Conservation (phyloP, 2,888 invertebrate genomes). For the Corythucha ciliata region DNA sequence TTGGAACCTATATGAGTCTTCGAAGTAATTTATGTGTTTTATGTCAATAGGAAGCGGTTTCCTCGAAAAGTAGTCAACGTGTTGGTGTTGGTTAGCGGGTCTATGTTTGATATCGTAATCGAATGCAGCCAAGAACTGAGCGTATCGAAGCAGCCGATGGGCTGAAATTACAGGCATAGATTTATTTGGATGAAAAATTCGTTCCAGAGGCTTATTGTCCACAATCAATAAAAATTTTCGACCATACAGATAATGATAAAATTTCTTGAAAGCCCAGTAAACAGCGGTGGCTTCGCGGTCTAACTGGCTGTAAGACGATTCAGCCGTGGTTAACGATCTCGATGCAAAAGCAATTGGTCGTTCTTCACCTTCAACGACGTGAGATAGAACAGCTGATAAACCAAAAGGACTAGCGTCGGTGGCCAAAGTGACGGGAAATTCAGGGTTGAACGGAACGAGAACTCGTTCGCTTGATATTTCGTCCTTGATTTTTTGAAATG, state of each 20-base stretch:
- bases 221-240: conserved; percentile 19
- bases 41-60: no score
- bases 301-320: background rate
- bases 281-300: conserved; percentile 26
- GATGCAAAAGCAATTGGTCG: conserved; percentile 9
- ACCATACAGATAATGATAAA: conserved; percentile 20
- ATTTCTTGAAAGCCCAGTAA: conserved; percentile 13
- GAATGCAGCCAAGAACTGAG: conserved; percentile 10
- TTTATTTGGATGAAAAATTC: conserved; percentile 18
- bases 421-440: conserved; percentile 13
- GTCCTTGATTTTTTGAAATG: conserved; percentile 4
- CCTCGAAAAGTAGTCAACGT: conserved; percentile 20
- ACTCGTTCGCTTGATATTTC: conserved; percentile 17
- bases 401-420: conserved; percentile 24
- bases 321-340: background rate
- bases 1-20: no score
- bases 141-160: conserved; percentile 17
- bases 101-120: conserved; percentile 11
- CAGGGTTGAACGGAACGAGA: conserved; percentile 16
- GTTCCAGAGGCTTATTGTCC: conserved; percentile 22
- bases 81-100: conserved; percentile 1
- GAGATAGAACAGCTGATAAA: conserved; percentile 9
- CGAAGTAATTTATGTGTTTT: no score
- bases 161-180: conserved; percentile 12
- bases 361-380: conserved; percentile 12